Evolutionary conservation across 2,113 vertebrate species (phyloP), one percentile per base, ranked within the genome.

Genomic region (Callionymus lyra): DNA sequence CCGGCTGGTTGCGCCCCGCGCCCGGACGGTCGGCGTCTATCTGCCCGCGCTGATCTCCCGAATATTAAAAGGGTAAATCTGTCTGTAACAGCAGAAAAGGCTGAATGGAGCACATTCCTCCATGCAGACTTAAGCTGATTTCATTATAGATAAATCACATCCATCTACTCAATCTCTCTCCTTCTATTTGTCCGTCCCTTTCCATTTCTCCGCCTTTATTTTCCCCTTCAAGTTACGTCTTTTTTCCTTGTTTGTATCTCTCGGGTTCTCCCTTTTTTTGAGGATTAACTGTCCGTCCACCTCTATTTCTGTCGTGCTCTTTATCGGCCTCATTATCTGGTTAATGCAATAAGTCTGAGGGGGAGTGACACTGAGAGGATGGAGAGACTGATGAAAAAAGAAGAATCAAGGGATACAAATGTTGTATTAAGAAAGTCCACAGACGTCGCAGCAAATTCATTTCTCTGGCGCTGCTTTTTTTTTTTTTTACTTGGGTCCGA

Each of bases 71-170:
- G 59, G 54, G 50, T 50, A 55, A 74, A 76, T 78, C 59, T 63
- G 50, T 79, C 68, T 56, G 55, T 68, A 68, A 67, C 68, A 66
- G 74, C 79, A 76, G 63, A 77, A 70, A n/a, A 60, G 59, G 38
- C 74, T 68, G 70, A 82, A 76, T 65, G 64, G 62, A 49, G 72
- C 45, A 63, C 56, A 69, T 69, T 68, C 64, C 68, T 67, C 65
- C 47, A 47, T 63, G 64, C 62, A 57, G 61, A 60, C 59, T 47
- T 43, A 53, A 41, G 64, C 72, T 73, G 80, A 82, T 82, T 78
- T 69, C 80, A 82, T 82, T 82, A 80, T 78, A 82, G 80, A 82
- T 82, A 80, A 80, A 80, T 76, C 72, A 58, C 41, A 70, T 76
- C 76, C 68, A 80, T 76, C 74, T 76, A 73, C 79, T 74, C 56